phyloP scores from a whole-genome alignment of 2,797 vertebrate species.

The Graptemys geographica region DNA sequence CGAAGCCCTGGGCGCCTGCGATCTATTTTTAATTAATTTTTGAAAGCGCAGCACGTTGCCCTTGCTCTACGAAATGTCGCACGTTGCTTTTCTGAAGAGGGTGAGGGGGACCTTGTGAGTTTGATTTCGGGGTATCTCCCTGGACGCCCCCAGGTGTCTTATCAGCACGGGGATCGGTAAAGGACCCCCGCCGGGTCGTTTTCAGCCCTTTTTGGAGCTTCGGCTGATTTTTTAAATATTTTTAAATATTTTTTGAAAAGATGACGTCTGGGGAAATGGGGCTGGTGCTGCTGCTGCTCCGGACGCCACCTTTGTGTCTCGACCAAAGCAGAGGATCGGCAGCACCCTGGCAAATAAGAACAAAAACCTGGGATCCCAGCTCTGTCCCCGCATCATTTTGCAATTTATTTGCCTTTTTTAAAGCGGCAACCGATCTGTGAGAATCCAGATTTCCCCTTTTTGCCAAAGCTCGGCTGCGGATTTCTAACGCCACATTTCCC shows the following conservation, averaged over 20 bases:
- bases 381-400: background rate
- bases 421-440: slow-evolving; percentile 20
- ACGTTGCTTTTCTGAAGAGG: slow-evolving; percentile 70
- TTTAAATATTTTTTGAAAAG: slow-evolving; percentile 99
- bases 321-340: slow-evolving; percentile 55
- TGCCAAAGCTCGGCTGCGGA: slow-evolving; percentile 20
- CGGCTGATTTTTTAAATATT: slow-evolving; percentile 90
- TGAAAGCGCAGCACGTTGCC: slow-evolving; percentile 76
- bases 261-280: slow-evolving; percentile 96
- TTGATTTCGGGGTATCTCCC: slow-evolving; percentile 73
- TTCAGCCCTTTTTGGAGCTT: slow-evolving; percentile 72
- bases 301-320: slow-evolving; percentile 96
- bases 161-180: slow-evolving; percentile 45
- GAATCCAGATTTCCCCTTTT: background rate
- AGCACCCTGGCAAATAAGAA: slow-evolving; percentile 43
- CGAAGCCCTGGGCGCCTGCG: background rate
- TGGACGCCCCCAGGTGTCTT: background rate
- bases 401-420: background rate
- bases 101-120: slow-evolving; percentile 66
- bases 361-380: background rate
- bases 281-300: slow-evolving; percentile 82
- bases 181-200: slow-evolving; percentile 80
- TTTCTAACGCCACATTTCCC: slow-evolving; percentile 56
- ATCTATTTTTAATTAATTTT: slow-evolving; percentile 92
- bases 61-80: slow-evolving; percentile 75